Base-by-base conservation (phyloP, 2,888 invertebrate species). In the Galeopsomyia nigrocyanea region DNA sequence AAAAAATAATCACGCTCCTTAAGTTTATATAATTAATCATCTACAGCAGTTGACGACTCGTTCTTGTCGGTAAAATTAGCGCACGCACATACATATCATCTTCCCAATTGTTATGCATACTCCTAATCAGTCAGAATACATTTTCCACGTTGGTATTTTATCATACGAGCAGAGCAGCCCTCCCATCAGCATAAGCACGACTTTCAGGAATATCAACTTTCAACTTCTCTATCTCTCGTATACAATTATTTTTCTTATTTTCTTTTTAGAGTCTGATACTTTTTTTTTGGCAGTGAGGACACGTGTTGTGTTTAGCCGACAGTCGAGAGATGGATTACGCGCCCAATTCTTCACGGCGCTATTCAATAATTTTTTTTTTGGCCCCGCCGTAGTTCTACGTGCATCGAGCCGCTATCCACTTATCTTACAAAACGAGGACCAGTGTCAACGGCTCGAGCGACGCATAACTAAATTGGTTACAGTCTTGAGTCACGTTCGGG, bases 1-100 rank as follows among this genome's bases (percentile, higher is more conserved):
- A 84, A 85, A 86, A 86, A 86, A 85, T 85, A 85, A 84, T 83
- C 82, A 81, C 84, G 81, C 83, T 85, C 79, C 83, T 85, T 85
- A 84, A 83, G 80, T 73, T 39, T 68, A 26, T 26, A 26, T 26
- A 84, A 85, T 83, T 85, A 84, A 84, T 84, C 84, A 82, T 82
- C 81, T 81, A 80, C 81, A 84, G 83, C 84, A 83, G 82, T 81
- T 84, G 81, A 80, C 80, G 80, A 81, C 81, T 83, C 79, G 78
- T 81, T 82, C 78, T 80, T 79, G 75, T 74, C 80, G 80, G 79
- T 82, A 82, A 82, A 82, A 82, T 82, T 82, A 84, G 80, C 81
- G 80, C 80, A 81, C 39, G 39, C 39, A 39, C 39, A 39, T 39
- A 13, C 39, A 26, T 26, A 26, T 39, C 13, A 39, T 39, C 39